Evolutionary conservation across 2,797 vertebrate genomes (phyloP), one percentile per base, ranked within the genome.

Genomic region (Myotis myotis): DNA sequence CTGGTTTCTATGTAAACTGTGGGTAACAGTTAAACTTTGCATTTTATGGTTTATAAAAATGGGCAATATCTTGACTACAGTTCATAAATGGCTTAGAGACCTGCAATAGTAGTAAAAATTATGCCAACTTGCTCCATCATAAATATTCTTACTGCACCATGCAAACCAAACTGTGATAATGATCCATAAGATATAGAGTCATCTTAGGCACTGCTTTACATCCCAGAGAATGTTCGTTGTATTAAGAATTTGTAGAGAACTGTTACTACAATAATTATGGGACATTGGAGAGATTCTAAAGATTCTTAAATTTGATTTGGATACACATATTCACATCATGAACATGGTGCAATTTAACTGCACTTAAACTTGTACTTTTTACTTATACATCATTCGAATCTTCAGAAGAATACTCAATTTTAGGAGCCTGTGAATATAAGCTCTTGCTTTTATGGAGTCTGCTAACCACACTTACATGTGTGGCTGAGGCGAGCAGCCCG

Each of bases 401-500:
- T 94, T 97, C 92, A 93, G 68, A 95, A 85, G 28, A 97, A 95
- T 38, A 91, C 0, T 62, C 51, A 90, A 87, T 83, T 89, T 96
- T 16, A 96, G 85, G 79, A 92, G 57, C 91, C 91, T 60, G 78
- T 60, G 87, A n/a, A 62, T 38, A n/a, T 0, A 71, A 82, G 89
- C 94, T 72, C 74, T 74, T 80, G 33, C 70, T 19, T 28, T 62
- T 66, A 47, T 19, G 23, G 95, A 95, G 51, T 71, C 87, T 72
- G 87, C 71, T 96, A 97, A 95, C 87, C 87, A 95, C 93, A 99
- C 99, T 99, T 98, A 99, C 99, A 99, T 99, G 98, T 99, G 99
- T 97, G 98, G 98, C 95, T 99, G 99, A 90, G 99, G 99, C 75
- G 99, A 99, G 98, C 99, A 99, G 94, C 99, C 99, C 0, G 99